These are phyloP conservation scores for Cepaea hortensis DNA, from an alignment of 2,888 invertebrate genomes.

Conservation along the genomic window DNA sequence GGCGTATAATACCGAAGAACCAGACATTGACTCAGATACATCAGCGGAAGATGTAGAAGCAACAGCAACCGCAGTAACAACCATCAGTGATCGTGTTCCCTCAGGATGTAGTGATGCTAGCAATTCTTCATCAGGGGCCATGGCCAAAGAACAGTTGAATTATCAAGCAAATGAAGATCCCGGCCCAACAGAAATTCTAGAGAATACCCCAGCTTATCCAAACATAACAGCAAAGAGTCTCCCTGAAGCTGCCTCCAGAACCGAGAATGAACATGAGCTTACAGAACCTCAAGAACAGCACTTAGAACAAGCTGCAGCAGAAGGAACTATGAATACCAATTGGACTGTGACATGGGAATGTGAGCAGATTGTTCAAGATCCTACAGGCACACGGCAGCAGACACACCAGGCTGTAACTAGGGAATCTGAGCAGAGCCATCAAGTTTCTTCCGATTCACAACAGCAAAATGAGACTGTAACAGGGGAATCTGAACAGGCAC, in stretches of 20 bases:
- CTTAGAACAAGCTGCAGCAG: too few species aligned
- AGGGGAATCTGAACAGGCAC: background rate
- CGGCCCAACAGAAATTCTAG: too few species aligned
- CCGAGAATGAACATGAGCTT: background rate
- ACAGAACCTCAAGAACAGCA: background rate
- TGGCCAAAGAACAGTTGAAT: background rate
- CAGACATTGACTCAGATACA: background rate
- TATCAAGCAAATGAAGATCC: background rate
- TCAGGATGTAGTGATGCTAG: background rate
- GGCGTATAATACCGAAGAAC: background rate
- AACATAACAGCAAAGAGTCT: background rate
- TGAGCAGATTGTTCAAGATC: background rate
- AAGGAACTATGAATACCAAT: too few species aligned
- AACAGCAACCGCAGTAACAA: background rate
- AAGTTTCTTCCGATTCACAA: background rate
- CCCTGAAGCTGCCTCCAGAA: background rate
- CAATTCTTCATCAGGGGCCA: background rate
- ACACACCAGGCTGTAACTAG: background rate
- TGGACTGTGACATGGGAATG: too few species aligned
- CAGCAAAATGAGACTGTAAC: background rate
- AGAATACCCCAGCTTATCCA: background rate
- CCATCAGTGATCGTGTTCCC: background rate
- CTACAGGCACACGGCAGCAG: background rate
- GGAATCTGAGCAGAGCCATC: background rate
- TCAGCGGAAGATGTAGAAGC: background rate